Evolutionary conservation across 92 coral and sea anemone genomes (phyloP).

Genomic region (Actinernus sp.): DNA sequence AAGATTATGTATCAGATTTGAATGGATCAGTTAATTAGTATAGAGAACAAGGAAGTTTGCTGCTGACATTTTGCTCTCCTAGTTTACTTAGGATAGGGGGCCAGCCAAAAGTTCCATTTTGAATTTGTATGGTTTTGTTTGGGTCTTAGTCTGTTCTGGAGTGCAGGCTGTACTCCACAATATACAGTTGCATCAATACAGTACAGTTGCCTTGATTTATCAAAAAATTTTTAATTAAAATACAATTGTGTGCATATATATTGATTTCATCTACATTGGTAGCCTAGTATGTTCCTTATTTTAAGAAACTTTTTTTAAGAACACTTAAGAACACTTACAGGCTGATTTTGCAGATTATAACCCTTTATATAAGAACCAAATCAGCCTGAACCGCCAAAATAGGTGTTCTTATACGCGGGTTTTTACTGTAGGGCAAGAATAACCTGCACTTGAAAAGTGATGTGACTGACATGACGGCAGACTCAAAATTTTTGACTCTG

Average conservation of each 20-base stretch:
- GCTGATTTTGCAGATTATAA: too few relatives aligned
- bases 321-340: constrained; percentile 36
- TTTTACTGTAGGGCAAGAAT: too few relatives aligned
- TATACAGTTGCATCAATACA: constrained; percentile 35
- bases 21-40: constrained; percentile 31
- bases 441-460: too few relatives aligned
- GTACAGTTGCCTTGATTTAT: constrained; percentile 35
- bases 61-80: constrained; percentile 40
- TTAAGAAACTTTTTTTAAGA: constrained; percentile 14
- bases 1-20: constrained; percentile 24
- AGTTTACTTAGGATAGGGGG: constrained; percentile 29
- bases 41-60: constrained; percentile 37
- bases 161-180: constrained; percentile 27
- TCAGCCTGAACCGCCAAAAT: too few relatives aligned
- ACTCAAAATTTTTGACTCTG: too few relatives aligned
- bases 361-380: too few relatives aligned
- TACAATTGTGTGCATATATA: background rate
- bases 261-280: constrained; percentile 11
- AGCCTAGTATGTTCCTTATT: constrained; percentile 13
- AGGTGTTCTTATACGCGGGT: too few relatives aligned
- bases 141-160: constrained; percentile 17
- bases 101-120: constrained; percentile 25
- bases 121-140: constrained; percentile 17
- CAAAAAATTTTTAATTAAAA: constrained; percentile 10
- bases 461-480: too few relatives aligned